These are phyloP conservation scores for Halichoeres trimaculatus DNA, from an alignment of 2,113 vertebrate genomes.

Conservation along the genomic window DNA sequence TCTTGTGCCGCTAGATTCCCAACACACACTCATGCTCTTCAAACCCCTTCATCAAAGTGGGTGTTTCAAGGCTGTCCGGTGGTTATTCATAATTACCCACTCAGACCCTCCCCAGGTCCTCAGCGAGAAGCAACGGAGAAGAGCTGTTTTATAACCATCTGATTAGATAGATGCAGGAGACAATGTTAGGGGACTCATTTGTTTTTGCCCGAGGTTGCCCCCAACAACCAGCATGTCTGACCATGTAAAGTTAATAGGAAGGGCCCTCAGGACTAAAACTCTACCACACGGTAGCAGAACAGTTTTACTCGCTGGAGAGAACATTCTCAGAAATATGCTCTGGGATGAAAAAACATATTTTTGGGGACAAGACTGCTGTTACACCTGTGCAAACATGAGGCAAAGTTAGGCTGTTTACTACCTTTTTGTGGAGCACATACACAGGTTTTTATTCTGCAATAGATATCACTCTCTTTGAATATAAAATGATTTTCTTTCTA, in stretches of 20 bases:
- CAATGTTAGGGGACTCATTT: constrained; percentile 56
- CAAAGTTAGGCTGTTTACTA: constrained; percentile 4
- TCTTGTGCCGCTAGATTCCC: constrained; percentile 10
- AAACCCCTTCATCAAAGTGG: constrained; percentile 61
- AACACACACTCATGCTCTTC: constrained; percentile 23
- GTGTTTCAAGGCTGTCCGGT: constrained; percentile 49
- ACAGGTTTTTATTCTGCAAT: constrained; percentile 37
- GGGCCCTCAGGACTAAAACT: constrained; percentile 9
- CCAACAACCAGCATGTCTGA: constrained; percentile 51
- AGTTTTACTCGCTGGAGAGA: constrained; percentile 17
- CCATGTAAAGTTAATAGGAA: constrained; percentile 24
- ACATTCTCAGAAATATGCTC: constrained; percentile 16
- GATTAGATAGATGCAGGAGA: constrained; percentile 60
- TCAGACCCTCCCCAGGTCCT: constrained; percentile 45
- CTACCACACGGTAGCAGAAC: constrained; percentile 9
- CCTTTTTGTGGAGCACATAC: constrained; percentile 22
- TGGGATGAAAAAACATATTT: not conserved
- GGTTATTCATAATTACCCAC: constrained; percentile 59
- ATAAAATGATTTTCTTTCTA: constrained; percentile 2
- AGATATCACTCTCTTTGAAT: not conserved
- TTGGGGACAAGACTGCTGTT: constrained; percentile 5
- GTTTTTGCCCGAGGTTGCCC: constrained; percentile 49
- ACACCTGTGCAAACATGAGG: not conserved
- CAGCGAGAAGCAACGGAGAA: constrained; percentile 40
- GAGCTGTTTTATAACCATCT: constrained; percentile 60